Evolutionary conservation across 2,888 invertebrate species (phyloP).

Genomic region (Drosophila picticornis): DNA sequence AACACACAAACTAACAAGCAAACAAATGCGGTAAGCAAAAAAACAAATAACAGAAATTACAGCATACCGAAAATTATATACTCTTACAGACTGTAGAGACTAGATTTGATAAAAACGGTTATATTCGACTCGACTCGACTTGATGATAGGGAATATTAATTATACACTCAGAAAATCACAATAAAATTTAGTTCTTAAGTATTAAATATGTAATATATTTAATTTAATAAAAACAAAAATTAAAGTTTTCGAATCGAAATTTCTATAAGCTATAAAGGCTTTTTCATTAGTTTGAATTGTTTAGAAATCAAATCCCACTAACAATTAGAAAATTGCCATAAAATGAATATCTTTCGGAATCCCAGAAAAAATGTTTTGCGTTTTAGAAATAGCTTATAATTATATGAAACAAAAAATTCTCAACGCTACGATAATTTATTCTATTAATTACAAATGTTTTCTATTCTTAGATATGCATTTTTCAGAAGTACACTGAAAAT

Average conservation of each 20-base stretch:
- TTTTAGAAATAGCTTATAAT: neutral
- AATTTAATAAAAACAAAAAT: too few species aligned
- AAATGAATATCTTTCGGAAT: neutral
- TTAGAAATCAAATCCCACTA: neutral
- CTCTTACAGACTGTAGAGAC: neutral
- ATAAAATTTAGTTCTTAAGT: too few species aligned
- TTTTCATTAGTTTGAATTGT: neutral
- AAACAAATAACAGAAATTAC: constrained; percentile 5
- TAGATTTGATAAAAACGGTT: neutral
- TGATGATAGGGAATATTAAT: neutral
- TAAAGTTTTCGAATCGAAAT: neutral
- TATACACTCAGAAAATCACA: too few species aligned
- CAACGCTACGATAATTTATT: neutral
- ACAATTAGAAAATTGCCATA: neutral
- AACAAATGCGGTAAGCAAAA: constrained; percentile 23
- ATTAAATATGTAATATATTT: too few species aligned
- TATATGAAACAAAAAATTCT: neutral
- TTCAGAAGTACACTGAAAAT: neutral
- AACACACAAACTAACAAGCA: constrained; percentile 57
- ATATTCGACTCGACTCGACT: neutral
- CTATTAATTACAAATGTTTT: neutral
- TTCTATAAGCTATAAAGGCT: neutral
- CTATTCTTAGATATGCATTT: neutral
- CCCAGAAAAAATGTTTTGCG: neutral
- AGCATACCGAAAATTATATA: neutral